Base-by-base conservation (phyloP, 2,888 invertebrate genomes). In the Mimumesa dahlbomi region DNA sequence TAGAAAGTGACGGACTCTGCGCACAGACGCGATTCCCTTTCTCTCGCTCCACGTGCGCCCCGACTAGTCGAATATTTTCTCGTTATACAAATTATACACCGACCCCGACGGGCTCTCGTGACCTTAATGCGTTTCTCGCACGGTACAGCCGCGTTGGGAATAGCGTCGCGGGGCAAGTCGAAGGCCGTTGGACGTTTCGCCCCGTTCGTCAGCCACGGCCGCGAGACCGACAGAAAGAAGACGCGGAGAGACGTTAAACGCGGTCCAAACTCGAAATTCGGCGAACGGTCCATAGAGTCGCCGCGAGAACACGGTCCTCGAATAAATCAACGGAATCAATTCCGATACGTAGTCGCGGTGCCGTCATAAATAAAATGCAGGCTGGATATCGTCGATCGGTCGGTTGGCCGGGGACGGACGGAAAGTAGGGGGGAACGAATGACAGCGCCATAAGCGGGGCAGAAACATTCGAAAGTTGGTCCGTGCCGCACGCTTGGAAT, bases 261-360 rank as follows among this genome's bases (percentile, higher is more conserved):
- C 61, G 68, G 61, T 67, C 50, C 50, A 42, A 31, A 18, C 43
- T 22, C 58, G 53, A 18, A 53, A 59, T 2, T 1, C 50, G 38
- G 25, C 3, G 34, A n/a, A 43, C 34, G 58, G 18, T 18, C 34
- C 11, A 5, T 5, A 4, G 16, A 16, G 16, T 14, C 1, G 16
- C 11, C 49, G 49, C 11, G 14, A 9, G 62, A 70, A 38, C 62
- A 49, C 68, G 57, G 54, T 63, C 48, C 53, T 13, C 66, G 64
- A 77, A 84, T 85, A 83, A 85, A 85, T 85, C 85, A n/a, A 82
- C 72, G 71, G 73, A 81, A 82, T 84, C 81, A 78, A 81, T 79
- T 79, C 75, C 48, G 76, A 77, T 75, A 73, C 71, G 69, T 66
- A 49, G 65, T 40, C 64, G 52, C 49, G 61, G 70, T 57, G 63